phyloP scores from a whole-genome alignment of 1,140 invertebrate genomes.

The Zaprionus gabonicus region DNA sequence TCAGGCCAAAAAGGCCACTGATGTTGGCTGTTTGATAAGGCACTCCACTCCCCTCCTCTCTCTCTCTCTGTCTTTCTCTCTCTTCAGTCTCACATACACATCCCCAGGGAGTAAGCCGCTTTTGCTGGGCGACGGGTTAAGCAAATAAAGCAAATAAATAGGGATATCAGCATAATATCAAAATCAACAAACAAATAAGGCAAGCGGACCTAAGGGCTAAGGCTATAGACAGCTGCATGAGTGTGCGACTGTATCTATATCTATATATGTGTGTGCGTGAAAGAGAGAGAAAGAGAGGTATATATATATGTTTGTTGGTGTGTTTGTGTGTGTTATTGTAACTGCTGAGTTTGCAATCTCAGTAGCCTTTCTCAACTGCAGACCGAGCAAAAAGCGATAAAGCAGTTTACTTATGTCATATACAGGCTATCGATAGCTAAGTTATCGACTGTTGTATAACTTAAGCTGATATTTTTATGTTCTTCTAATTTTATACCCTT shows the following conservation, averaged over 20 bases:
- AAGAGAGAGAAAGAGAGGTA: too few relatives aligned
- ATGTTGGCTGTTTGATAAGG: slow-evolving; percentile 59
- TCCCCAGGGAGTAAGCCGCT: slow-evolving; percentile 20
- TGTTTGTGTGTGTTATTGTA: too few relatives aligned
- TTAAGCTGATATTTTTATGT: too few relatives aligned
- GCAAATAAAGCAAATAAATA: slow-evolving; percentile 35
- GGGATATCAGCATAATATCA: slow-evolving; percentile 31
- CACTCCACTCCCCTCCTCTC: not conserved
- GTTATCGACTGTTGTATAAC: not conserved
- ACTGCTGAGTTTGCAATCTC: not conserved
- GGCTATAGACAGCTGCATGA: not conserved
- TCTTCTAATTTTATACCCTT: too few relatives aligned
- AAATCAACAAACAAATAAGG: slow-evolving; percentile 9
- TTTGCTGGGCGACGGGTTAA: slow-evolving; percentile 15
- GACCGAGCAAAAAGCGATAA: not conserved
- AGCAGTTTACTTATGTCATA: not conserved
- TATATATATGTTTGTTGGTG: not conserved
- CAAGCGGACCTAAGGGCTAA: slow-evolving; percentile 1
- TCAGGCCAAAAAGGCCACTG: slow-evolving; percentile 45
- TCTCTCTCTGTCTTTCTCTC: not conserved
- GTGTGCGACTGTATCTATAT: not conserved
- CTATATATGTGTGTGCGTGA: not conserved
- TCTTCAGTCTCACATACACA: not conserved
- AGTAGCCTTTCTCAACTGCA: not conserved
- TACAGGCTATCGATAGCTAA: not conserved